Base-by-base conservation (phyloP, 2,113 vertebrate species). In the Motacilla alba region DNA sequence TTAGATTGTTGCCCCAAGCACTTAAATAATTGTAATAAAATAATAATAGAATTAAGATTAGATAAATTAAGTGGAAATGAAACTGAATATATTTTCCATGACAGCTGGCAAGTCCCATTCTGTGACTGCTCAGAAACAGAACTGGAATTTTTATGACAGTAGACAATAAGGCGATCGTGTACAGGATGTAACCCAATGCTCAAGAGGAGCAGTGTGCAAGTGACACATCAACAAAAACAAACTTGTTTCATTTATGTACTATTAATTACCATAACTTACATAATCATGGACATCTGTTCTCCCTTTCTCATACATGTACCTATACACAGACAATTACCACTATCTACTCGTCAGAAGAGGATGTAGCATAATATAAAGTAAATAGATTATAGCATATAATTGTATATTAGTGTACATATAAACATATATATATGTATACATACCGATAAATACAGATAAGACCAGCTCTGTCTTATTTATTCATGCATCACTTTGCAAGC, bases 191-290 rank as follows among this genome's bases (percentile, higher is more conserved):
- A 98, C 96, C 97, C 98, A 98, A 98, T 96, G 97, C 90, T 97
- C 97, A 98, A 95, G 98, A 98, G 97, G 96, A 98, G 98, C 96
- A 96, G 98, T 93, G 96, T 99, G 98, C 97, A 98, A 98, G 97
- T 99, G 98, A 99, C 98, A 99, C 97, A 87, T 98, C 98, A 98
- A 98, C 98, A 99, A 99, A 98, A 98, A 98, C 93, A 97, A 97
- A 98, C 98, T 95, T 96, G 90, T 95, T 97, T 98, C 97, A 98
- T 98, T 98, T 98, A 98, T 97, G 94, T 97, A 97, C 96, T 98
- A 97, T 97, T 98, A 98, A 98, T 98, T 98, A 98, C 97, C 96
- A 97, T 97, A 97, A 97, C 95, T 95, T 97, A 97, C 97, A 97
- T 98, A 98, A 98, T 98, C 95, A 95, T 92, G 88, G 97, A 98